phyloP scores from a whole-genome alignment of 2,888 invertebrate genomes.

The Smittia aterrima region DNA sequence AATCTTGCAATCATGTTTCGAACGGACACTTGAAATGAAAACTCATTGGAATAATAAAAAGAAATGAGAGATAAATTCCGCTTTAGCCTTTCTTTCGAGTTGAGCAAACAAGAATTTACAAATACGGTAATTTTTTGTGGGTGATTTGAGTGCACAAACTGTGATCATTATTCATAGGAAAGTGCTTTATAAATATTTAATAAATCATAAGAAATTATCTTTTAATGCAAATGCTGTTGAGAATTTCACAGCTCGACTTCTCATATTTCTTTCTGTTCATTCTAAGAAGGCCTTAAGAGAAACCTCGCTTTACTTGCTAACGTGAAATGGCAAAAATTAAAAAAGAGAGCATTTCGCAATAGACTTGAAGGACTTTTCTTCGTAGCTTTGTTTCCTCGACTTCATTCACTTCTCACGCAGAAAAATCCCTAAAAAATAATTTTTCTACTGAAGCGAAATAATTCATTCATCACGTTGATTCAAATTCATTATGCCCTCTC shows the following conservation, averaged over 20 bases:
- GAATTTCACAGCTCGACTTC: neutral
- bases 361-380: neutral
- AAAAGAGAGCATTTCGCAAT: no score
- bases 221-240: constrained; percentile 28
- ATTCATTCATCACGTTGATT: constrained; percentile 11
- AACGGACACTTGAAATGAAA: constrained; percentile 25
- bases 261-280: constrained; percentile 8
- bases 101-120: neutral
- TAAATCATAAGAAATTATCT: constrained; percentile 32
- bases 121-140: constrained; percentile 29
- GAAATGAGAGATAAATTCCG: neutral
- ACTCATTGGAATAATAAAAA: constrained; percentile 9
- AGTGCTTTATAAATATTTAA: constrained; percentile 21
- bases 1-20: constrained; percentile 19
- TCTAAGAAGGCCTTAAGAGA: neutral
- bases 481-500: neutral
- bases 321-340: no score
- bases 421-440: neutral
- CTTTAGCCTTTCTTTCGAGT: neutral
- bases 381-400: neutral
- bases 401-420: neutral
- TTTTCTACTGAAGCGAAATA: neutral
- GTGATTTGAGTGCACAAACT: constrained; percentile 17
- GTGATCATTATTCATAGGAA: neutral
- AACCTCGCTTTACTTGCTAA: no score